Conservation (phyloP, 1,140 invertebrate species). For the Atta cephalotes region DNA sequence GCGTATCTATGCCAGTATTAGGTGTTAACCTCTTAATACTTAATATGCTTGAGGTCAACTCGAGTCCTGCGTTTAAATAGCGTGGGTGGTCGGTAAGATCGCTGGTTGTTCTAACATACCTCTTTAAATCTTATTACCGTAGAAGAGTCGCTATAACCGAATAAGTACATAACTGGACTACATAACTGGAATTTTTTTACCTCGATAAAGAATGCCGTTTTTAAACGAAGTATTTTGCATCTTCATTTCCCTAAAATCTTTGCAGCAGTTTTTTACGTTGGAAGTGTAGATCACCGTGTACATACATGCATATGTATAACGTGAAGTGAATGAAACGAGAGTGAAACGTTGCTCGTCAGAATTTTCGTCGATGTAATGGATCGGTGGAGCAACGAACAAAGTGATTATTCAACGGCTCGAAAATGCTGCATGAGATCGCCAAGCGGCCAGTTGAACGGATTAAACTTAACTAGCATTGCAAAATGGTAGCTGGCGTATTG, state of each 20-base stretch:
- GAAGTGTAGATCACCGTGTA: neutral
- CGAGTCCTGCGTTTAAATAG: constrained; percentile 1
- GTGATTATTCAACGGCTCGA: constrained; percentile 68
- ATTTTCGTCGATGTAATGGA: constrained; percentile 42
- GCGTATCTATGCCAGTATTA: neutral
- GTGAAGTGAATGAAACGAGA: constrained; percentile 38
- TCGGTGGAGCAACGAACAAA: constrained; percentile 59
- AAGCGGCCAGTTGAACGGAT: constrained; percentile 11
- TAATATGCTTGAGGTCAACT: constrained; percentile 39
- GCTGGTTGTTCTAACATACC: neutral
- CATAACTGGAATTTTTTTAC: neutral
- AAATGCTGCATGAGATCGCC: constrained; percentile 26
- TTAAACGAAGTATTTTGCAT: neutral
- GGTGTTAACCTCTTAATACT: constrained; percentile 48
- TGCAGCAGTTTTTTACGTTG: neutral
- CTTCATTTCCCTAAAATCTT: neutral
- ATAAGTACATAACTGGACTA: neutral
- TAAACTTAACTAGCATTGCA: constrained; percentile 69
- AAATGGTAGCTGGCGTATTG: constrained; percentile 58
- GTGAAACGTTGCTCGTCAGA: constrained; percentile 41
- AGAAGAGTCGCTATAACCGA: neutral
- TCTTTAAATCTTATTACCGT: constrained; percentile 11
- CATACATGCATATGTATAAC: constrained; percentile 21
- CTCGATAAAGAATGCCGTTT: neutral
- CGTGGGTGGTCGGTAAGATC: constrained; percentile 4